Percentiles rank a stretch among this genome's conserved stretches.
Conservation (phyloP, 2,797 vertebrate genomes). For the Sebastes minor region DNA sequence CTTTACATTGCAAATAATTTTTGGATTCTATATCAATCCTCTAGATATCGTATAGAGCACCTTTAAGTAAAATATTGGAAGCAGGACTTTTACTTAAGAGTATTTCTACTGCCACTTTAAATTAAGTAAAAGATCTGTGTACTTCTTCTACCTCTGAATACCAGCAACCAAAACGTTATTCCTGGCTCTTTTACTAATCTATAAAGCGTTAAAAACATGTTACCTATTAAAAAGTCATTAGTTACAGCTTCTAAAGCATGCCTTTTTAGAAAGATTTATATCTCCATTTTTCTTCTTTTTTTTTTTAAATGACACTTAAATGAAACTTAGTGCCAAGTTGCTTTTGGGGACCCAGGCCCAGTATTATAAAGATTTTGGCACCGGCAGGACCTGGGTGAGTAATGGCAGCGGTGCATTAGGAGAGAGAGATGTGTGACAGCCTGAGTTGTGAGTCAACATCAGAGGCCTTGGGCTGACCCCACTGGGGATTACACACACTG, state of each 20-base stretch:
- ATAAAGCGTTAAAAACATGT: background rate
- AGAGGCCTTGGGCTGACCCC: conserved; percentile 66
- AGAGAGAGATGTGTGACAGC: conserved; percentile 41
- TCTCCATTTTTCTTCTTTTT: conserved; percentile 1
- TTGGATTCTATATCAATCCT: background rate
- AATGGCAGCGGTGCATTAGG: conserved; percentile 74
- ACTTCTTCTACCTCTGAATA: background rate
- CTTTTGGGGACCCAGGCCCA: conserved; percentile 30
- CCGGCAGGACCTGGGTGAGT: conserved; percentile 51
- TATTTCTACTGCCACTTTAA: background rate
- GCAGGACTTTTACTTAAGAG: too few relatives aligned
- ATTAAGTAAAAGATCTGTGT: fast-evolving
- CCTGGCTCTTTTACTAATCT: background rate
- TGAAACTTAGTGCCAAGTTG: conserved; percentile 28
- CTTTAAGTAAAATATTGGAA: too few relatives aligned
- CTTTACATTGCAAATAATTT: background rate
- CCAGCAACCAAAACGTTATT: background rate
- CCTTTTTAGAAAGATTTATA: background rate
- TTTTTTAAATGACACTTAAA: conserved; percentile 23
- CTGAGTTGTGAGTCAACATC: conserved; percentile 76
- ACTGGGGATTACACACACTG: conserved; percentile 75
- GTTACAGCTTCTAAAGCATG: background rate
- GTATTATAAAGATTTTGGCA: conserved; percentile 50
- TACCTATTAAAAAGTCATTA: background rate
- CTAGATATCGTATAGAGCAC: background rate